Conservation (phyloP, 2,797 vertebrate species). For the Myotis findleyi region DNA sequence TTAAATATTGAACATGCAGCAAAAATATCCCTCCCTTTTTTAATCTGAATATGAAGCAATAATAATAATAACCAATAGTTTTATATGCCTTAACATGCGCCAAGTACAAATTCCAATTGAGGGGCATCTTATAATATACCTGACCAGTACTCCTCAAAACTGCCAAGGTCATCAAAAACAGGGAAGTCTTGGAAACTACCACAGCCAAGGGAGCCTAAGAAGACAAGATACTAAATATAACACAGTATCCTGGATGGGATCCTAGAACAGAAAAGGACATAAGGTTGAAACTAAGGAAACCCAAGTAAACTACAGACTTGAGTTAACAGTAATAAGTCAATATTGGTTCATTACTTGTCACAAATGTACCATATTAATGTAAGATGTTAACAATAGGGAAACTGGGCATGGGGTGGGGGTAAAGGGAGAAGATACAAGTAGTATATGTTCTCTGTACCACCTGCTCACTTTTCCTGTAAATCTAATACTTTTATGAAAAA, state of each 20-base stretch:
- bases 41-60: background rate
- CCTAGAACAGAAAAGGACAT: background rate
- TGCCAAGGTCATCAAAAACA: background rate
- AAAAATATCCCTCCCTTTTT: background rate
- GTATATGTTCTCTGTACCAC: background rate
- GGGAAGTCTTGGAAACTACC: slow-evolving; percentile 13
- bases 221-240: background rate
- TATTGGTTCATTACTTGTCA: background rate
- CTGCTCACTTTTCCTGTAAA: background rate
- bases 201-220: background rate
- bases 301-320: background rate
- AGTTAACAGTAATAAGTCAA: background rate
- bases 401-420: background rate
- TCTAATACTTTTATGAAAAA: slow-evolving; percentile 41
- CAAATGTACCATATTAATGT: background rate
- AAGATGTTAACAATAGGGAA: background rate
- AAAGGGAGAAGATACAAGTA: background rate
- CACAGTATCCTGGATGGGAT: background rate
- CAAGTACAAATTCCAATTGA: background rate
- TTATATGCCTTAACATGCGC: background rate
- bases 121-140: background rate
- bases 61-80: background rate
- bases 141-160: background rate
- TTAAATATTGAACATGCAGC: background rate
- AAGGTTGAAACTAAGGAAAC: background rate